Base-by-base conservation (phyloP, 2,797 vertebrate genomes). In the Lepidocolaptes lacrymiger region DNA sequence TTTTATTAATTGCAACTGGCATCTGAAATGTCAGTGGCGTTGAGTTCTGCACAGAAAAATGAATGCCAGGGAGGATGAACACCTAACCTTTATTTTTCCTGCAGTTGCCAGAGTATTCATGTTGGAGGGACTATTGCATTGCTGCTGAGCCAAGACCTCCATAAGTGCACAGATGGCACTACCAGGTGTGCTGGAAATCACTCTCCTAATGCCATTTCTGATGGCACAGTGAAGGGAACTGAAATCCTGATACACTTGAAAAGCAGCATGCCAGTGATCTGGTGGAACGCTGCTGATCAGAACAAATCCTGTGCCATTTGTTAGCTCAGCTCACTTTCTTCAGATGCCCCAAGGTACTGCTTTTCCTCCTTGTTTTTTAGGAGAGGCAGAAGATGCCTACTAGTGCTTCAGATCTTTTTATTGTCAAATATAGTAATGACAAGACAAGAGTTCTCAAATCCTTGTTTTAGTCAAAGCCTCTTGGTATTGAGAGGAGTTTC, bases 111-210 rank as follows among this genome's bases (percentile, higher is more conserved):
- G 99, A 95, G 98, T 99, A 54, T 99, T 67, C 41, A 92, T 90
- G 84, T 97, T 13, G 98, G 98, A 36, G 99, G 99, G 6, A 96
- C 82, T 52, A 23, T 98, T 58, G 98, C 99, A 24, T 91, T 99
- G 67, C 97, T 99, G 90, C 97, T 99, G 56, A 99, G 98, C 72
- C 98, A 98, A 79, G 98, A 98, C 76, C 98, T 99, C 79, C 97
- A 96, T 20, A 95, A 91, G 85, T 19, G 85, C 74, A 92, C 99
- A 54, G 97, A 96, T 82, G 97, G 95, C 6, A 37, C 95, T 56
- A 77, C 62, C 61, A 59, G 36, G 24, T 4, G n/a, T 34, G 56
- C 69, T 52, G 82, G 37, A 46, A 46, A 28, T 8, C 6, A 43
- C 11, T 64, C 93, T 67, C 6, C 49, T 23, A 8, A 17, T 14